Conservation (phyloP, 2,888 invertebrate species). For the Athripsodes cinereus region DNA sequence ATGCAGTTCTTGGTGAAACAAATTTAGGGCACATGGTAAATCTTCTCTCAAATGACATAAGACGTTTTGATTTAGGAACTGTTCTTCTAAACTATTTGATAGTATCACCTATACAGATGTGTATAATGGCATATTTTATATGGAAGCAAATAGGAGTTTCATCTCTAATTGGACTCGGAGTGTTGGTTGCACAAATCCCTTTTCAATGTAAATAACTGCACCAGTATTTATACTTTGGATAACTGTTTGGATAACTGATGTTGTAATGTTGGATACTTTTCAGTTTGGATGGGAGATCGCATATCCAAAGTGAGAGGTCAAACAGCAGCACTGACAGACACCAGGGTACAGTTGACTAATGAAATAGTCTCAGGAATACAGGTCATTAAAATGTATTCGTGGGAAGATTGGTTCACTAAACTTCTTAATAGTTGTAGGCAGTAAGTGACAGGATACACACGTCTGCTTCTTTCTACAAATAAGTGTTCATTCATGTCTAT, state of each 20-base stretch:
- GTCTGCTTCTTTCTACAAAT: too few species aligned
- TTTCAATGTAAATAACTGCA: constrained; percentile 52
- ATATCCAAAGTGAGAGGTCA: constrained; percentile 67
- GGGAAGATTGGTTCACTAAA: constrained; percentile 77
- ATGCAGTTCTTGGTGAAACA: constrained; percentile 76
- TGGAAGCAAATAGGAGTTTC: constrained; percentile 62
- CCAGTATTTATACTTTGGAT: too few species aligned
- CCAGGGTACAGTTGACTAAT: constrained; percentile 83
- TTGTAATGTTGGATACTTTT: constrained; percentile 24
- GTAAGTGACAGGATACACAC: constrained; percentile 38
- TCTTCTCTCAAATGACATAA: constrained; percentile 90
- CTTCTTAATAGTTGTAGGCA: constrained; percentile 64
- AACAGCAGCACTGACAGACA: constrained; percentile 84
- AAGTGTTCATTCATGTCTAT: too few species aligned
- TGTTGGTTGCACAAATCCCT: constrained; percentile 66
- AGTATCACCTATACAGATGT: constrained; percentile 83
- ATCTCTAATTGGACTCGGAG: constrained; percentile 62
- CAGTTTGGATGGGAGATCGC: constrained; percentile 68
- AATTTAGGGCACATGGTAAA: constrained; percentile 75
- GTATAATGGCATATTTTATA: constrained; percentile 73
- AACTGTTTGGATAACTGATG: neutral
- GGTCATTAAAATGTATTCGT: constrained; percentile 89
- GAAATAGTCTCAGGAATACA: constrained; percentile 77
- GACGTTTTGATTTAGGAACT: constrained; percentile 83
- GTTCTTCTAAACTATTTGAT: constrained; percentile 86